Evolutionary conservation across 2,888 invertebrate species (phyloP).

Genomic region (Eristalis tenax): DNA sequence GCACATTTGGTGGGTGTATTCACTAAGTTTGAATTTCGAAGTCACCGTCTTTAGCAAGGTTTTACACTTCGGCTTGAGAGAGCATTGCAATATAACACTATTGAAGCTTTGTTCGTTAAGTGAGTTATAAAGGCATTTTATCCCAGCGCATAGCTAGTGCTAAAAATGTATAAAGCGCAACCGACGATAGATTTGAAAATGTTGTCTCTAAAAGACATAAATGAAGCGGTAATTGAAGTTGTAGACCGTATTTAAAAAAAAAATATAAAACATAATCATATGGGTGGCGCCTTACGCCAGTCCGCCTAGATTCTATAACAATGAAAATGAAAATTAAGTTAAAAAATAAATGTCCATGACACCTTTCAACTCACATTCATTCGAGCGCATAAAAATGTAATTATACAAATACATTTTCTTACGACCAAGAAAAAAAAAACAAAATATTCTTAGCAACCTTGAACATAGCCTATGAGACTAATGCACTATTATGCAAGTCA

Average conservation of each 20-base stretch:
- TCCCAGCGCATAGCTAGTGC: not conserved
- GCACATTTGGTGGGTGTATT: not conserved
- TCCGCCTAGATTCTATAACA: no score
- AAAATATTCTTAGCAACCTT: not conserved
- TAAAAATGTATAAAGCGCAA: not conserved
- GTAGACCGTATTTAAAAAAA: no score
- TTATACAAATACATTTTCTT: no score
- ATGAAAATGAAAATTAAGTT: no score
- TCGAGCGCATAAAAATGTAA: no score
- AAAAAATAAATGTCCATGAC: no score
- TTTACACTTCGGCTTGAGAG: constrained; percentile 6
- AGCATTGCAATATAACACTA: not conserved
- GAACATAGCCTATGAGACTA: not conserved
- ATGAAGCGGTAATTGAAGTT: no score
- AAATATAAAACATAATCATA: no score
- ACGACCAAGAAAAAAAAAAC: not conserved
- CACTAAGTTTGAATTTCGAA: constrained; percentile 10
- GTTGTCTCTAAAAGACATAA: not conserved
- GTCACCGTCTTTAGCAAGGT: not conserved
- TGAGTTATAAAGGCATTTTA: not conserved
- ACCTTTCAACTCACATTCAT: no score
- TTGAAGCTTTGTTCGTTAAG: not conserved
- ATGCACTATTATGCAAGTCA: constrained; percentile 13
- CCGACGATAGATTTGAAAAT: not conserved
- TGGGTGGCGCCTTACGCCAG: no score